Percentiles rank a stretch among this genome's conserved stretches.
Evolutionary conservation across 2,113 vertebrate species (phyloP).

Genomic region (Leiothrix lutea): DNA sequence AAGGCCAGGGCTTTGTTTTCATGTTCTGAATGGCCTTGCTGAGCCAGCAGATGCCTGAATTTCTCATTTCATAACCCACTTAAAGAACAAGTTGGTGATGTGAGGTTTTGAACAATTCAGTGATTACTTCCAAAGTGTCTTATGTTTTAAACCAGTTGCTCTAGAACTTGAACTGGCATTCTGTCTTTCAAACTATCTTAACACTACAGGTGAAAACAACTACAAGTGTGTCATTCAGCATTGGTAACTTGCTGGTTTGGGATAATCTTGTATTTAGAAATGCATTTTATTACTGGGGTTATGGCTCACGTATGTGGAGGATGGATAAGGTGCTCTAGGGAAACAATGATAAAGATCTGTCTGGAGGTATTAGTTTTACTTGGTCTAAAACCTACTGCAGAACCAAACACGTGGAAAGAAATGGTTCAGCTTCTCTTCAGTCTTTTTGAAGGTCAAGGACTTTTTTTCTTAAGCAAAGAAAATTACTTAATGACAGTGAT

Average conservation of each 20-base stretch:
- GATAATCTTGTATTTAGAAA: neutral
- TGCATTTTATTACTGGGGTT: neutral
- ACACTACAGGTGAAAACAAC: neutral
- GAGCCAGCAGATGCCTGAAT: neutral
- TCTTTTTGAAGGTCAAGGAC: neutral
- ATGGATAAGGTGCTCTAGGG: neutral
- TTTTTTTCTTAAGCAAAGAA: neutral
- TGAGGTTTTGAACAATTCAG: neutral
- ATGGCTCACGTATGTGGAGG: accelerated
- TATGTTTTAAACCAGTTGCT: neutral
- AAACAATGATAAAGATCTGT: neutral
- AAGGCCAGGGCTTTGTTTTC: neutral
- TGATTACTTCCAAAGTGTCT: neutral
- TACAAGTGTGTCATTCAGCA: neutral
- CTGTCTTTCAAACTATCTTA: neutral
- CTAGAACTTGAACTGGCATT: neutral
- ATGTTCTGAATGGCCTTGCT: neutral
- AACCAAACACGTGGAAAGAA: neutral
- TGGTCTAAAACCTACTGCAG: neutral
- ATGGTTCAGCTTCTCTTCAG: neutral
- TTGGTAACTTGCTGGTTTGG: neutral
- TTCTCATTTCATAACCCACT: neutral
- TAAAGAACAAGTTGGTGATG: neutral
- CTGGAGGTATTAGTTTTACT: neutral
- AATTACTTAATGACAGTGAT: neutral